These are phyloP conservation scores for Lepidostoma basale DNA, from an alignment of 1,140 invertebrate genomes.

Conservation along the genomic window DNA sequence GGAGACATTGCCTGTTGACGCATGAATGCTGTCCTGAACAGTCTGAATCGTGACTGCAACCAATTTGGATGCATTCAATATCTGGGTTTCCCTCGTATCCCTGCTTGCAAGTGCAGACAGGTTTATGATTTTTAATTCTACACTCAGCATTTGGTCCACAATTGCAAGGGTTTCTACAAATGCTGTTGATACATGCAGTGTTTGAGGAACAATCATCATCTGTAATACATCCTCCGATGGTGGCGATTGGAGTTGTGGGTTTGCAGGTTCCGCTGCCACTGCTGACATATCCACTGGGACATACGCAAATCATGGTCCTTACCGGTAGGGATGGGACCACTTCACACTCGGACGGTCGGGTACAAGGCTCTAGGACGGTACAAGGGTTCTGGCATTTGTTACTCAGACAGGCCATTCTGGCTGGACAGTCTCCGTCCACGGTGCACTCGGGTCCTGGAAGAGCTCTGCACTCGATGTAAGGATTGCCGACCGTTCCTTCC, in stretches of 20 bases:
- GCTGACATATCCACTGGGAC: constrained; percentile 86
- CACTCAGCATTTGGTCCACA: constrained; percentile 83
- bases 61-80: constrained; percentile 73
- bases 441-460: constrained; percentile 77
- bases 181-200: constrained; percentile 77
- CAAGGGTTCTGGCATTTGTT: constrained; percentile 86
- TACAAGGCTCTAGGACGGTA: constrained; percentile 76
- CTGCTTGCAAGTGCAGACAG: constrained; percentile 79
- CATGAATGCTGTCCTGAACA: constrained; percentile 80
- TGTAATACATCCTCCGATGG: constrained; percentile 71
- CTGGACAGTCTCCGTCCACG: constrained; percentile 81
- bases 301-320: constrained; percentile 86
- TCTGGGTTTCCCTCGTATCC: constrained; percentile 84
- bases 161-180: constrained; percentile 82
- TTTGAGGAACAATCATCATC: constrained; percentile 78
- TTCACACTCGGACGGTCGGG: constrained; percentile 77
- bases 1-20: constrained; percentile 77
- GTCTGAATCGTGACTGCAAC: constrained; percentile 75
- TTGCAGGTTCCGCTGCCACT: constrained; percentile 80
- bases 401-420: constrained; percentile 78
- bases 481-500: constrained; percentile 73
- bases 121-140: constrained; percentile 79
- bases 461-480: constrained; percentile 77
- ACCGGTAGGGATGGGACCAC: constrained; percentile 81
- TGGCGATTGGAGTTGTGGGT: constrained; percentile 68